A percentile compares a stretch with the other conserved stretches of the same genome.
phyloP scores from a whole-genome alignment of 2,888 invertebrate species.

The Caenorhabditis macrosperma region DNA sequence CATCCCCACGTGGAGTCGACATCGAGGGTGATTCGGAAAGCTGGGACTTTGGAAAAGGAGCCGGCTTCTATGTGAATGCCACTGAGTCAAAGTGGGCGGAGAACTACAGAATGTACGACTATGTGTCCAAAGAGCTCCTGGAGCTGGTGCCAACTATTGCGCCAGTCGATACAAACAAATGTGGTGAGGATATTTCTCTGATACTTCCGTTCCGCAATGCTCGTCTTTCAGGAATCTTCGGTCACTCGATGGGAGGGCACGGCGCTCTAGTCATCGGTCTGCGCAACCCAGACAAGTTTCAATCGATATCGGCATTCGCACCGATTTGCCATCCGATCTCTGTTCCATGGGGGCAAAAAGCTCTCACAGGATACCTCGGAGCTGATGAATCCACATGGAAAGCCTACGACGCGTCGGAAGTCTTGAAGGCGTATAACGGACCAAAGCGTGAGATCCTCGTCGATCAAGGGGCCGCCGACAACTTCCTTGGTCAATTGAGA shows the following conservation, averaged over 20 bases:
- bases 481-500: conserved; percentile 66
- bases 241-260: conserved; percentile 93
- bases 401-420: conserved; percentile 91
- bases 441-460: conserved; percentile 89
- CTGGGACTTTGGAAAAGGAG: conserved; percentile 94
- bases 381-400: conserved; percentile 82
- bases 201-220: too few relatives aligned
- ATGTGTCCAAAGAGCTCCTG: conserved; percentile 84
- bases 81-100: conserved; percentile 91
- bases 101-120: conserved; percentile 95
- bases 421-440: conserved; percentile 89
- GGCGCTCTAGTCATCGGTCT: conserved; percentile 86
- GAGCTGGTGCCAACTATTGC: conserved; percentile 53
- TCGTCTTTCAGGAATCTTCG: conserved; percentile 80
- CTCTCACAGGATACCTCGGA: conserved; percentile 81
- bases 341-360: conserved; percentile 88
- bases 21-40: conserved; percentile 92
- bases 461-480: conserved; percentile 83
- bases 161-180: conserved; percentile 49
- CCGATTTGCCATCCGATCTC: conserved; percentile 92
- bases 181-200: conserved; percentile 33
- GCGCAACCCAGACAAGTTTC: conserved; percentile 86
- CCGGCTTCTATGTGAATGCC: conserved; percentile 96
- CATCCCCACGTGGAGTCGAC: conserved; percentile 87
- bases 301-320: conserved; percentile 91